A percentile compares a stretch with the other conserved stretches of the same genome.
These are phyloP conservation scores for Magallana ariakensis DNA, from an alignment of 1,140 invertebrate genomes.

Conservation along the genomic window DNA sequence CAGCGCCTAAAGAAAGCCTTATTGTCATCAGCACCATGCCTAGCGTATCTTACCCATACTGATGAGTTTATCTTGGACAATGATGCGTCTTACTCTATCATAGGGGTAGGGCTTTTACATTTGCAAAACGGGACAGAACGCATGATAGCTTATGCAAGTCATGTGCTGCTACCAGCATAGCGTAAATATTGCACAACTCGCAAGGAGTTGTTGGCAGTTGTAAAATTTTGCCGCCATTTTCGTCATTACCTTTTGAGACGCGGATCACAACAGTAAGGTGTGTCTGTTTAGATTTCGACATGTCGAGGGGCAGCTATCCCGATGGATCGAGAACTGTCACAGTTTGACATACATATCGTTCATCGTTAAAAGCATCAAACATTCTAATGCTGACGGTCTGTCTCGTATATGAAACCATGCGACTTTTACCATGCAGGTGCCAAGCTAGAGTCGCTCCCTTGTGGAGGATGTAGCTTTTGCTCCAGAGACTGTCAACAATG, in stretches of 20 bases:
- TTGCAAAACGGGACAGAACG: slow-evolving; percentile 12
- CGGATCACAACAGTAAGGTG: too few species aligned
- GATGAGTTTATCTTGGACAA: too few species aligned
- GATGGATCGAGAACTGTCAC: neutral
- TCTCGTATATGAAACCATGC: neutral
- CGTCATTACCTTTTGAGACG: neutral
- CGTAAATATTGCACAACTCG: slow-evolving; percentile 30
- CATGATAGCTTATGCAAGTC: slow-evolving; percentile 4
- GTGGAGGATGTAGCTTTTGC: slow-evolving; percentile 9
- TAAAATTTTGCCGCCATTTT: slow-evolving; percentile 28
- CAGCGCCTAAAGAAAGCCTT: too few species aligned
- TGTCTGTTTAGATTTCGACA: too few species aligned
- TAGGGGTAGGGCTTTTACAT: neutral
- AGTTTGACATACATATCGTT: slow-evolving; percentile 1
- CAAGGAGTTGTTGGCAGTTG: slow-evolving; percentile 20
- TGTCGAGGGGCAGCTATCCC: too few species aligned
- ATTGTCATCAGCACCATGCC: too few species aligned
- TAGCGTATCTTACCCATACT: too few species aligned
- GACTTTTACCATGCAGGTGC: neutral
- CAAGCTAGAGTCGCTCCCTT: neutral
- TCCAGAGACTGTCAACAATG: slow-evolving; percentile 2
- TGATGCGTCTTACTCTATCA: slow-evolving; percentile 3
- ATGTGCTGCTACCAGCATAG: neutral
- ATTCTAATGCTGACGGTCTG: neutral
- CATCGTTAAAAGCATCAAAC: slow-evolving; percentile 22